Base-by-base conservation (phyloP, 2,888 invertebrate species). In the Nudaria mundana region DNA sequence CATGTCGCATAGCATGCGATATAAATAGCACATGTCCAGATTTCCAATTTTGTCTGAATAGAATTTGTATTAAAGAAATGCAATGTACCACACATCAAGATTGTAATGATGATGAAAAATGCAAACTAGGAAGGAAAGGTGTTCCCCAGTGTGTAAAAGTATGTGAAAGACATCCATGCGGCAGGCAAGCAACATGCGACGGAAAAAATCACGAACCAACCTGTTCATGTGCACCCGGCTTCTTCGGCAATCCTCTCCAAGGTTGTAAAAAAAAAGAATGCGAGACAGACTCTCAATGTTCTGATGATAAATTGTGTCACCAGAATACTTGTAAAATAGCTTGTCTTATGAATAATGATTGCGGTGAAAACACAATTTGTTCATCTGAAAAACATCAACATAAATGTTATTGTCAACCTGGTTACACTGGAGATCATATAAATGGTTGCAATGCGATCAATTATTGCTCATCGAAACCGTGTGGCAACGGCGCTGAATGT, bases 241-340 rank as follows among this genome's bases (percentile, higher is more conserved):
- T 92, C 80, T 93, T 93, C 56, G 96, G 96, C 3, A 95, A 96
- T 66, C 94, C 95, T 22, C 91, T 94, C 66, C 90, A 92, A 47
- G 96, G 94, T 20, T 97, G 97, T 67, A 92, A 93, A 56, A 92
- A 91, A 55, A 94, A 95, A 42, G 95, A 97, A 82, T 97, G 97
- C 63, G 90, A 90, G 40, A 71, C 67, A 0, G 91, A 94, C 63
- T 82, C 90, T 0, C 93, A 97, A 40, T 97, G 97, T 64, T 90
- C 94, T 0, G 92, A 93, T 33, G 96, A 97, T 66, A 95, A 96
- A 80, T 89, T 95, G 30, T 97, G 97, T 62, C 93, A 95, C 49
- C 90, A 92, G 45, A 92, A 93, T 68, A 94, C 93, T 86, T 97
- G 97, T 71, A 95, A 95, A 85, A 95, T 95, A 45, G 95, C 95